Conservation (phyloP, 2,888 invertebrate genomes). For the Bibio marci region DNA sequence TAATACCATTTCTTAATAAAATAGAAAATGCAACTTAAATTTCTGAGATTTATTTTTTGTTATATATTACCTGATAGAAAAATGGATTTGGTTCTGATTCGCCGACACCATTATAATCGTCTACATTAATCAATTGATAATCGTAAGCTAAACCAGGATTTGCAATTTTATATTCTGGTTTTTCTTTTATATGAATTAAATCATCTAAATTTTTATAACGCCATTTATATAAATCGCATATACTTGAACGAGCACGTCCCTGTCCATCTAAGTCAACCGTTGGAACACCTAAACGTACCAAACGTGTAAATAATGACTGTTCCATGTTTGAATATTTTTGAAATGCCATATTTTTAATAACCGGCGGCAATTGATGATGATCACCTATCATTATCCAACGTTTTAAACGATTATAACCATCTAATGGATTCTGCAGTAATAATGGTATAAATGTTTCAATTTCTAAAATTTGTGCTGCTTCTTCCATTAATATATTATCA, state of each 20-base stretch:
- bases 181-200: slow-evolving; percentile 68
- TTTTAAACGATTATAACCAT: slow-evolving; percentile 88
- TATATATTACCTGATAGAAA: slow-evolving; percentile 71
- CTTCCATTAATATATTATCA: slow-evolving; percentile 99
- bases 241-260: slow-evolving; percentile 82
- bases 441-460: slow-evolving; percentile 99
- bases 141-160: slow-evolving; percentile 88
- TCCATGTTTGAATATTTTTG: slow-evolving; percentile 99
- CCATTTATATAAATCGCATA: slow-evolving; percentile 92
- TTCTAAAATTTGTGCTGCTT: slow-evolving; percentile 95
- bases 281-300: slow-evolving; percentile 91
- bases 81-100: slow-evolving; percentile 97
- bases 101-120: slow-evolving; percentile 90
- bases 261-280: slow-evolving; percentile 96
- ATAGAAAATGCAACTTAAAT: no score
- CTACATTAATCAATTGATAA: slow-evolving; percentile 91
- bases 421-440: slow-evolving; percentile 93
- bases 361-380: slow-evolving; percentile 97
- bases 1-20: background rate
- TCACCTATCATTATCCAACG: slow-evolving; percentile 99
- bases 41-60: slow-evolving; percentile 4
- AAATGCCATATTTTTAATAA: slow-evolving; percentile 99
- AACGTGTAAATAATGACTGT: slow-evolving; percentile 90
- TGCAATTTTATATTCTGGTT: slow-evolving; percentile 71
- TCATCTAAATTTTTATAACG: slow-evolving; percentile 91